Evolutionary conservation across 37 sponge, comb jelly and placozoan species (phyloP).

Genomic region (Halisarca cf. caerulea): DNA sequence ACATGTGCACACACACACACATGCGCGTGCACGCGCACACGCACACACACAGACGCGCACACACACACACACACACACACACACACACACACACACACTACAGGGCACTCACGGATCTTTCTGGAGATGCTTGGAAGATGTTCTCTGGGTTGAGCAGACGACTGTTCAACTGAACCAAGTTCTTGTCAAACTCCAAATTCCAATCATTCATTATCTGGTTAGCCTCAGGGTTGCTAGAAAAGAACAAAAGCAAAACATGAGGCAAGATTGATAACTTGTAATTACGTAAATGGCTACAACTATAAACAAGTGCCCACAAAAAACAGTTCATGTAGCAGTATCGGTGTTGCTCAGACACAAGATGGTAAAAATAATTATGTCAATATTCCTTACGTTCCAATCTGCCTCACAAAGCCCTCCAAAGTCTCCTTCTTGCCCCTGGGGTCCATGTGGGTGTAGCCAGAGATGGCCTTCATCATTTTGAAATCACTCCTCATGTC

Average conservation of each 20-base stretch:
- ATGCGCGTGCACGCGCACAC: too few relatives aligned
- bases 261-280: too few relatives aligned
- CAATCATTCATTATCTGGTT: slow-evolving; percentile 53
- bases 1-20: neutral
- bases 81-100: neutral
- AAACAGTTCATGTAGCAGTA: too few relatives aligned
- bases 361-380: too few relatives aligned
- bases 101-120: neutral
- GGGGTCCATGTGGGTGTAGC: slow-evolving; percentile 76
- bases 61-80: neutral
- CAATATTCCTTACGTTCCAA: slow-evolving; percentile 36
- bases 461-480: slow-evolving; percentile 80
- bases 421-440: slow-evolving; percentile 30
- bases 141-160: slow-evolving; percentile 69
- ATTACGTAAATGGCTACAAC: too few relatives aligned
- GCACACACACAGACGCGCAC: neutral
- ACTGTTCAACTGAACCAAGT: slow-evolving; percentile 36
- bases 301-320: too few relatives aligned
- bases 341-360: too few relatives aligned
- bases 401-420: slow-evolving; percentile 54
- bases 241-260: too few relatives aligned
- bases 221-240: slow-evolving; percentile 37
- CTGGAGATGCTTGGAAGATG: slow-evolving; percentile 44
- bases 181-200: slow-evolving; percentile 70
- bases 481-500: slow-evolving; percentile 79